phyloP scores from a whole-genome alignment of 2,888 invertebrate species.

The Athalia circularis region DNA sequence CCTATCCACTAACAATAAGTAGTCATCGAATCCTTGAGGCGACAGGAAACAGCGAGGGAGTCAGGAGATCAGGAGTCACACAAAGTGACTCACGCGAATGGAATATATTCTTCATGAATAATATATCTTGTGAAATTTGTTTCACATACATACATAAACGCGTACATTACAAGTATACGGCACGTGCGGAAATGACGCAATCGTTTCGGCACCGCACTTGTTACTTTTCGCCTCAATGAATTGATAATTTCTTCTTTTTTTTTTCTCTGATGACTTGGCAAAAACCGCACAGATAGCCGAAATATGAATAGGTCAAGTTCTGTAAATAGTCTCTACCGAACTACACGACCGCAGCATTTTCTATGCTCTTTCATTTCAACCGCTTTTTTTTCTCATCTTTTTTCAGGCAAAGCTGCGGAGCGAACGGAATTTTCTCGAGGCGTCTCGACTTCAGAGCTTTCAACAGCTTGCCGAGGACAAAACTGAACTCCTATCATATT shows the following conservation, averaged over 20 bases:
- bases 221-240: too few relatives aligned
- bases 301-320: too few relatives aligned
- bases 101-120: too few relatives aligned
- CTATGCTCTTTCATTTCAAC: slow-evolving; percentile 46
- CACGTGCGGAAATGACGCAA: too few relatives aligned
- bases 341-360: slow-evolving; percentile 32
- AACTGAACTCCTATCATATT: slow-evolving; percentile 99
- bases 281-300: too few relatives aligned
- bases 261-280: too few relatives aligned
- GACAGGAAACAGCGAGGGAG: slow-evolving; percentile 47
- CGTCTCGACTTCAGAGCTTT: slow-evolving; percentile 96
- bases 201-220: too few relatives aligned
- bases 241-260: too few relatives aligned
- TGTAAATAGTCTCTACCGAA: too few relatives aligned
- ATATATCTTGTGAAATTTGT: too few relatives aligned
- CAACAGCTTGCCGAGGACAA: slow-evolving; percentile 94
- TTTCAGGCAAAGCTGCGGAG: slow-evolving; percentile 89
- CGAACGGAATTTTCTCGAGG: slow-evolving; percentile 94
- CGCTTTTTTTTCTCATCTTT: slow-evolving; percentile 64
- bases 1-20: slow-evolving; percentile 7
- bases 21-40: slow-evolving; percentile 32
- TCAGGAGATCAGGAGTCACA: slow-evolving; percentile 49
- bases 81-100: not conserved
- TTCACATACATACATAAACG: too few relatives aligned
- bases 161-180: too few relatives aligned